Base-by-base conservation (phyloP, 2,888 invertebrate genomes). In the Sminthurides aquaticus region DNA sequence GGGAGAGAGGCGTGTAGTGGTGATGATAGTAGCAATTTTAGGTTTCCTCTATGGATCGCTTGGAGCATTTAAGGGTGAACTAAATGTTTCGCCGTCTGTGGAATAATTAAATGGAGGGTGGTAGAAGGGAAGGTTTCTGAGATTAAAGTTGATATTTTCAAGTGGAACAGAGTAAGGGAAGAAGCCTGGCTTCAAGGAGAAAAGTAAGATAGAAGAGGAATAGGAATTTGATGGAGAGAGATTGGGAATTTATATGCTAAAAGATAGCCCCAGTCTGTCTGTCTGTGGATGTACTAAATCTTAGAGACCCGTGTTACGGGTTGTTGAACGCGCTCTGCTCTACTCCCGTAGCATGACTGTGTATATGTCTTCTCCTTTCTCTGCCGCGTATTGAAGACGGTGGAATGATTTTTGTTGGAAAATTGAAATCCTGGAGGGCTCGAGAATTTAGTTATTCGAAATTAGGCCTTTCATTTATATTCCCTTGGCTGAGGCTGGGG, bases 101-200 rank as follows among this genome's bases (percentile, higher is more conserved):
- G 52, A 52, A 52, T 52, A 52, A 52, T 52, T 52, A 52, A 52
- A 52, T 52, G 52, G 52, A 34, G 43, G 43, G 43, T 34, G 43
- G 15, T 11, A 34, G 43, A 34, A 34, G 43, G 43, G 15, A 34
- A 20, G 20, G 52, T 20, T 5, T 18, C 52, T 52, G n/a, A n/a
- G n/a, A n/a, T n/a, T n/a, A n/a, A n/a, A n/a, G n/a, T n/a, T n/a
- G n/a, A n/a, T n/a, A n/a, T n/a, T n/a, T n/a, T n/a, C n/a, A 22
- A 20, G 52, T 52, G 52, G 43, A 34, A 34, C 8, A 34, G 8
- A 15, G 15, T 34, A 15, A 34, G 15, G 43, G 43, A 34, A 34
- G n/a, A n/a, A n/a, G n/a, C n/a, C n/a, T n/a, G n/a, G n/a, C n/a
- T n/a, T n/a, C n/a, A n/a, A n/a, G 43, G 43, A 11, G 43, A 34